Evolutionary conservation across 2,113 vertebrate genomes (phyloP), one percentile per base, ranked within the genome.

Genomic region (Bambusicola thoracicus): DNA sequence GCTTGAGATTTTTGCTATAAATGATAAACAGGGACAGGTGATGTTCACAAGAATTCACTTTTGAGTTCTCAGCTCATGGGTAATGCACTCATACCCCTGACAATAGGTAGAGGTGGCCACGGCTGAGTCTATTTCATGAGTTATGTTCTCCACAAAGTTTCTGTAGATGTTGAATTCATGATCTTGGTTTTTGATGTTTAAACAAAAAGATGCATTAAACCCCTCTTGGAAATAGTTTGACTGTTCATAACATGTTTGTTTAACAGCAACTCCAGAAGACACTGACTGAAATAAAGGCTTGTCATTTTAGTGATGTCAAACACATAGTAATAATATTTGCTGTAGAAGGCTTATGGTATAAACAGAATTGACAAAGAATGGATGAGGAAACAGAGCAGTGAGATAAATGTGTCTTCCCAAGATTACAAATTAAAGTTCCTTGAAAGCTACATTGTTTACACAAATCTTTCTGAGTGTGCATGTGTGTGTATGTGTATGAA

Each of bases 11-110:
- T 7, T 32, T 68, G 8, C 11, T 41, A 1, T 2, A n/a, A 4
- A 8, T 25, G 4, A 8, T 55, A 7, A 14, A 34, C 30, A 46
- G n/a, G n/a, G 7, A 48, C 1, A 44, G 7, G 2, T 0, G 0
- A 19, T 6, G 10, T 58, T 84, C 6, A 4, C 2, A 74, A 79
- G 7, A 2, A 44, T 56, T 91, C 27, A 36, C 8, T 49, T 8
- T 1, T 69, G 16, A 25, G 10, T 36, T 69, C 44, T 18, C n/a
- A 19, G 20, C n/a, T 49, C 46, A 27, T 11, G 8, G 4, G n/a
- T 49, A 18, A 21, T 30, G 29, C 12, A 65, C 29, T 30, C 12
- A 19, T 65, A 16, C n/a, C n/a, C n/a, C 32, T 24, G 16, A 34
- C 11, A 19, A 38, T 36, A 36, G 14, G 11, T 27, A 27, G n/a